These are phyloP conservation scores for Hypocryptadius cinnamomeus DNA, from an alignment of 2,113 vertebrate species.

Conservation along the genomic window DNA sequence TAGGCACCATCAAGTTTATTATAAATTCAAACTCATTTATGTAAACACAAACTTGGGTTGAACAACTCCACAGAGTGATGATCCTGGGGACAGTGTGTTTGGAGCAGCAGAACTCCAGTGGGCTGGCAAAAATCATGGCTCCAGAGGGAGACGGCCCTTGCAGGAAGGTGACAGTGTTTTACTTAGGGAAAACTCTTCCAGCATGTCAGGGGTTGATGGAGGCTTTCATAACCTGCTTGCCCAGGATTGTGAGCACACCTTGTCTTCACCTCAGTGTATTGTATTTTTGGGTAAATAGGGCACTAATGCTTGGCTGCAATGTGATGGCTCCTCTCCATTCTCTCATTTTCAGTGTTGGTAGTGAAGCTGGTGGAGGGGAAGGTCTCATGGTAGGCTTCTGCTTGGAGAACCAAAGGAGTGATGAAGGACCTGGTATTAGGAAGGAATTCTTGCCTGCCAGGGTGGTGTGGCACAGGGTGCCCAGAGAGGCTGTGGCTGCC, in stretches of 20 bases:
- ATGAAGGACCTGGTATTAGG: not conserved
- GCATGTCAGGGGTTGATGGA: not conserved
- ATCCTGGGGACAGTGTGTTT: not conserved
- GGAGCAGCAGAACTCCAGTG: not conserved
- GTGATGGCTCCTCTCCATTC: not conserved
- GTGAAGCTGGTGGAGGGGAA: not conserved
- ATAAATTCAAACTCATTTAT: conserved; percentile 52
- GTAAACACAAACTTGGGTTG: not conserved
- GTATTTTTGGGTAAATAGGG: not conserved
- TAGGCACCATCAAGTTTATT: conserved; percentile 56
- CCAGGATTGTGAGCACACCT: not conserved
- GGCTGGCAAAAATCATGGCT: not conserved
- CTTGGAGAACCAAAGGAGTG: not conserved
- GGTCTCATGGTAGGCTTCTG: fast-evolving
- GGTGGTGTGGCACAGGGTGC: fast-evolving
- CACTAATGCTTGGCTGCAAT: not conserved
- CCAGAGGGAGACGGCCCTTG: not conserved
- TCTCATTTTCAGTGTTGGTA: not conserved
- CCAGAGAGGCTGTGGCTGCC: not conserved
- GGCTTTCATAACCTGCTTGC: not conserved
- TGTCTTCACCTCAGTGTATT: not conserved
- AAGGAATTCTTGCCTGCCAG: not conserved
- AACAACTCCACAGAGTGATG: not conserved
- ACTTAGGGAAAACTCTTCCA: not conserved
- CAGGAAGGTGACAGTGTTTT: not conserved